Percentiles rank a stretch among this genome's conserved stretches.
Evolutionary conservation across 2,888 invertebrate genomes (phyloP).

Genomic region (Pristionchus exspectatus): DNA sequence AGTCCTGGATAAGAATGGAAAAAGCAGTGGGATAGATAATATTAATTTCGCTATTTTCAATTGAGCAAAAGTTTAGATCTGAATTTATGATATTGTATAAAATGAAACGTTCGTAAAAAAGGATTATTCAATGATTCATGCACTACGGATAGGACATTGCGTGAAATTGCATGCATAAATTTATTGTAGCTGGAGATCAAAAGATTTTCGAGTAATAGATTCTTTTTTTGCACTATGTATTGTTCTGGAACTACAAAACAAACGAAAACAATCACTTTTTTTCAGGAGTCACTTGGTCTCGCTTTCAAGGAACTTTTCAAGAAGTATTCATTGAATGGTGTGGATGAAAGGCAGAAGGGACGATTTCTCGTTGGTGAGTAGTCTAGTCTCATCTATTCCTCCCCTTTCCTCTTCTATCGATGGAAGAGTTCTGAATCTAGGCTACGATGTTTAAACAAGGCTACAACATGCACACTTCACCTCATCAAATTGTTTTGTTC

Average conservation of each 20-base stretch:
- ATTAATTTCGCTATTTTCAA: no score
- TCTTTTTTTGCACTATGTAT: background rate
- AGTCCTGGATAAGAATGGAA: no score
- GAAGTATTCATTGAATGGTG: conserved; percentile 68
- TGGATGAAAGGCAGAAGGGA: conserved; percentile 64
- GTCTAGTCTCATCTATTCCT: conserved; percentile 1
- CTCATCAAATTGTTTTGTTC: conserved; percentile 59
- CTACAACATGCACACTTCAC: conserved; percentile 76
- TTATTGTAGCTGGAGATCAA: background rate
- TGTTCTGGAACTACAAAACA: background rate
- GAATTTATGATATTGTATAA: no score
- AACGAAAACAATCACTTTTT: background rate
- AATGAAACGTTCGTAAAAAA: no score
- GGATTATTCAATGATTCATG: no score
- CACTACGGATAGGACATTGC: no score
- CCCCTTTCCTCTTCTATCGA: background rate
- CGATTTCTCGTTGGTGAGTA: conserved; percentile 64
- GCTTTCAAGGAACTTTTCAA: conserved; percentile 77
- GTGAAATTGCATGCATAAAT: no score
- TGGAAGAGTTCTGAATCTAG: background rate
- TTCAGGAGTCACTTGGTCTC: conserved; percentile 75
- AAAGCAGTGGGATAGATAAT: no score
- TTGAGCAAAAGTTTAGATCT: no score
- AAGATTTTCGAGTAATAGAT: background rate
- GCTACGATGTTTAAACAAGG: conserved; percentile 58